Base-by-base conservation (phyloP, 2,888 invertebrate species). In the Pristionchus exspectatus region DNA sequence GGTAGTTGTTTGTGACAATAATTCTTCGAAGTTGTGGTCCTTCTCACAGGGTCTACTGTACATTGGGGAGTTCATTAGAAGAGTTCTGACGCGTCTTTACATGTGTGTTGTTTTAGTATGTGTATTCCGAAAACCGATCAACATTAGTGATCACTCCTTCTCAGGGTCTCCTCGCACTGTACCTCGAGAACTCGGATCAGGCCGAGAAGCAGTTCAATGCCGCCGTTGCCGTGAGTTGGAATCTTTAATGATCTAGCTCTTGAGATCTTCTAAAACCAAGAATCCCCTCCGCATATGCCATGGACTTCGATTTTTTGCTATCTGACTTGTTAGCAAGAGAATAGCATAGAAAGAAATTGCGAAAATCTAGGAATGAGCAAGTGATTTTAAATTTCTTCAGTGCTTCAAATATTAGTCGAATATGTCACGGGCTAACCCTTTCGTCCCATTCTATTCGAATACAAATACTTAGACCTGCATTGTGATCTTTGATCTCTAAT, bases 151-250 rank as follows among this genome's bases (percentile, higher is more conserved):
- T 74, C 3, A 16, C 30, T 38, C 10, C 27, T 10, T 69, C 44
- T 27, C 56, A 89, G 89, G 89, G 89, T 30, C 2, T 89, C 14
- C 63, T 89, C 1, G 33, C 38, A 1, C 89, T 89, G n/a, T 89
- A 89, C 89, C 27, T 59, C 27, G 83, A 89, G 81, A 44, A 89
- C 4, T 21, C 81, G 16, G 30, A 59, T 7, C 2, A 18, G 7
- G 89, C 89, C 7, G 89, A 89, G 83, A 63, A 30, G 44, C 89
- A 89, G 83, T 81, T 89, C 18, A 44, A 38, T 44, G 83, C 66
- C 4, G 89, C 89, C 5, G 89, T 69, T 10, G 16, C 16, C 0
- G 89, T 89, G 27, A 69, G 89, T 89, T 54, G 3, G 0, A 77
- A 16, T 33, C 3, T 18, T 18, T 30, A 10, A 1, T 27, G 12